Evolutionary conservation across 2,888 invertebrate genomes (phyloP).

Genomic region (Parnassius orleans): DNA sequence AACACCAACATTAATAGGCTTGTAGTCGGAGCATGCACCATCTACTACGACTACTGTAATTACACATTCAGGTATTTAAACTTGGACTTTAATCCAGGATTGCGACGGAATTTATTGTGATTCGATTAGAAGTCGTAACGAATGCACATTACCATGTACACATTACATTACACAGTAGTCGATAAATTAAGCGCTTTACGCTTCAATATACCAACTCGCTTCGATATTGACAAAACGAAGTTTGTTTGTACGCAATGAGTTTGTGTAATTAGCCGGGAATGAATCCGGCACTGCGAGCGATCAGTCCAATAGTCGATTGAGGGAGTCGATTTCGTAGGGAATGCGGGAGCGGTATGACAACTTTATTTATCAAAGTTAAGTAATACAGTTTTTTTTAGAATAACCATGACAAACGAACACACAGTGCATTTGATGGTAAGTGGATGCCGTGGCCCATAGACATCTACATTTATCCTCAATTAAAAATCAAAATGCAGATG

Average conservation of each 20-base stretch:
- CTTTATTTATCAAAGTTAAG: too few species aligned
- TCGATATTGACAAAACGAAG: constrained; percentile 41
- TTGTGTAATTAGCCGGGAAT: constrained; percentile 45
- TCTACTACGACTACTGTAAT: too few species aligned
- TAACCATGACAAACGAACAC: too few species aligned
- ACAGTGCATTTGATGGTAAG: too few species aligned
- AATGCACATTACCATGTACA: constrained; percentile 2
- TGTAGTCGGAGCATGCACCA: too few species aligned
- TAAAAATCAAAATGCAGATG: too few species aligned
- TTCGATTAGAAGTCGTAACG: constrained; percentile 3
- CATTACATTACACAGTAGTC: constrained; percentile 2
- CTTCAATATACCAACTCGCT: constrained; percentile 9
- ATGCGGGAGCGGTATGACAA: constrained; percentile 13
- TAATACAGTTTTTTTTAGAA: too few species aligned
- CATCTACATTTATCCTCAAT: too few species aligned
- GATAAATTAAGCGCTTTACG: constrained; percentile 18
- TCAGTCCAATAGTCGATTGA: constrained; percentile 41
- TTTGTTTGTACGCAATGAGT: constrained; percentile 44
- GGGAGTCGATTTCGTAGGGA: constrained; percentile 30
- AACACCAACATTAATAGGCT: too few species aligned
- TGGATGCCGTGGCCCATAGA: too few species aligned
- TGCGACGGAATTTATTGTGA: neutral
- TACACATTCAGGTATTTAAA: too few species aligned
- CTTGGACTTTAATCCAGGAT: too few species aligned
- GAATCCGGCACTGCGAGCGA: constrained; percentile 38